phyloP scores from a whole-genome alignment of 2,113 vertebrate species.

The Bungarus multicinctus region DNA sequence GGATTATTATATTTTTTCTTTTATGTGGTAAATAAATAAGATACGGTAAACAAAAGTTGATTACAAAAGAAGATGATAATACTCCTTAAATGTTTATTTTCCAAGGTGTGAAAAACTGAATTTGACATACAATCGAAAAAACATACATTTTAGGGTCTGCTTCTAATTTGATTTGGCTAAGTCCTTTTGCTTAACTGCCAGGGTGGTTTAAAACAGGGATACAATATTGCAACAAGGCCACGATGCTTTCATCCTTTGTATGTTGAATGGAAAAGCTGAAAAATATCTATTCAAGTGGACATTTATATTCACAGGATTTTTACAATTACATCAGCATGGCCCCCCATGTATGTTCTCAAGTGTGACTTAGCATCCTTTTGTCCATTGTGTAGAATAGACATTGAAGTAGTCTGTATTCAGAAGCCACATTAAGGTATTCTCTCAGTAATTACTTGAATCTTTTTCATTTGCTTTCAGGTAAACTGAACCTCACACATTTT shows the following conservation, averaged over 20 bases:
- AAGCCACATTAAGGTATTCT: conserved; percentile 17
- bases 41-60: neutral
- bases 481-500: neutral
- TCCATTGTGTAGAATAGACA: neutral
- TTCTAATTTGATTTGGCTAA: neutral
- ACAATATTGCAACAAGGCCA: neutral
- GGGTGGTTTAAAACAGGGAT: neutral
- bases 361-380: neutral
- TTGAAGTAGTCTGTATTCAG: conserved; percentile 2
- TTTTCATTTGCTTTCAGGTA: neutral
- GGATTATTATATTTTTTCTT: neutral
- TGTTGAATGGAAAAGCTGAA: neutral
- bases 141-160: neutral
- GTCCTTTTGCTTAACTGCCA: neutral
- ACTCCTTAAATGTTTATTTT: neutral
- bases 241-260: too few species aligned
- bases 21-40: neutral
- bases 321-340: neutral
- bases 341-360: neutral
- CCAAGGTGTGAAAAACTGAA: neutral
- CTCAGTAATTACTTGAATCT: conserved; percentile 18
- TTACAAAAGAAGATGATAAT: neutral
- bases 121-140: neutral
- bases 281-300: neutral
- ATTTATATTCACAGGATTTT: neutral